phyloP scores from a whole-genome alignment of 2,888 invertebrate genomes.

The Xiphydria camelus region DNA sequence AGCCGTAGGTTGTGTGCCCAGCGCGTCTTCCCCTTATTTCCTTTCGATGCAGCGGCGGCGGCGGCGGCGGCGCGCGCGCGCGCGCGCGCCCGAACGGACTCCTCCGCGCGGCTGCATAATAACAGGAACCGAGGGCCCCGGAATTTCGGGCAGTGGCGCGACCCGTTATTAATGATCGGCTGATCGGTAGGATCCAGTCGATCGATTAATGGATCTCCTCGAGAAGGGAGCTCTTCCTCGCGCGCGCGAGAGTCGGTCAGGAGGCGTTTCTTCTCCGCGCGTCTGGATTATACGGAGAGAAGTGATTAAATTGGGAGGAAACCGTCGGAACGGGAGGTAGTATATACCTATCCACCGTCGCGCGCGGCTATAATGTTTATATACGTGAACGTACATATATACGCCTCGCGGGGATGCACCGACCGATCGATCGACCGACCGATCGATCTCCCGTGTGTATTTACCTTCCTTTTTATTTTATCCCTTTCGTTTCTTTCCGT shows the following conservation, averaged over 20 bases:
- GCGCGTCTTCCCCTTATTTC: not conserved
- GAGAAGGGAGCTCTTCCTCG: too few species aligned
- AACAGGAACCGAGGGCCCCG: slow-evolving; percentile 38
- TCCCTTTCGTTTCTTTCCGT: slow-evolving; percentile 10
- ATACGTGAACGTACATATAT: too few species aligned
- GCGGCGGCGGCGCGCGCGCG: not conserved
- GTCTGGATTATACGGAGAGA: too few species aligned
- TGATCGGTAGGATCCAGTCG: slow-evolving; percentile 3
- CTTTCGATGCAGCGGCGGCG: not conserved
- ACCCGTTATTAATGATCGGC: slow-evolving; percentile 45
- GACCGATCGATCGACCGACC: not conserved
- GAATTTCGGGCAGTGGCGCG: slow-evolving; percentile 43
- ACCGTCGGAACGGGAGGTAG: too few species aligned
- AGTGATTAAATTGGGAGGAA: too few species aligned
- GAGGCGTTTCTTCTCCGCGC: too few species aligned
- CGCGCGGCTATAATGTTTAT: too few species aligned
- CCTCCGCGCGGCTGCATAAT: slow-evolving; percentile 30
- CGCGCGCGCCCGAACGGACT: too few species aligned
- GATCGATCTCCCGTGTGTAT: not conserved
- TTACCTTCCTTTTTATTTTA: not conserved
- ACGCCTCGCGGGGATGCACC: too few species aligned
- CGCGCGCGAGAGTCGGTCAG: too few species aligned
- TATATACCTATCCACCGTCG: too few species aligned
- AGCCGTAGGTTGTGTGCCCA: slow-evolving; percentile 32
- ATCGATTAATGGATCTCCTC: not conserved